phyloP scores from a whole-genome alignment of 2,888 invertebrate species.

The Drosophila limbata region DNA sequence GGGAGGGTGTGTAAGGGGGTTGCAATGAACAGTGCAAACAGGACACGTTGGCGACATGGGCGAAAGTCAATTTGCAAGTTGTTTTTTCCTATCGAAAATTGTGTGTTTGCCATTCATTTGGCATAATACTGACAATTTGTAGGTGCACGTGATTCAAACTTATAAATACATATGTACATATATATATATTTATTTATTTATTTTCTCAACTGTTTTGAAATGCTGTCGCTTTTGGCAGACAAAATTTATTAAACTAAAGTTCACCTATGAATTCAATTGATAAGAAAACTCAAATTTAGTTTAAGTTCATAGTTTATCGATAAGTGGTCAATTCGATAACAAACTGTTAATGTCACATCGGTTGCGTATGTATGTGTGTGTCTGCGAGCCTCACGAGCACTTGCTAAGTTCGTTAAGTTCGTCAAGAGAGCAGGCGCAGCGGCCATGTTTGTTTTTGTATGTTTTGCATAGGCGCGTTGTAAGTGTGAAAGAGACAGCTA shows the following conservation, averaged over 20 bases:
- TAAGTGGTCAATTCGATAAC: slow-evolving; percentile 3
- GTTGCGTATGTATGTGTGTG: background rate
- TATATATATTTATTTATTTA: background rate
- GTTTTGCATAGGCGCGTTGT: background rate
- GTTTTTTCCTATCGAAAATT: slow-evolving; percentile 20
- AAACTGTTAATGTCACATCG: background rate
- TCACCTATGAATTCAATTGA: background rate
- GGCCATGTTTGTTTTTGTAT: background rate
- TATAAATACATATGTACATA: background rate
- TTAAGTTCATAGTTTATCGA: background rate
- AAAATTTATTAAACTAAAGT: background rate
- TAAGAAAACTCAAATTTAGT: background rate
- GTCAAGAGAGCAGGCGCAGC: slow-evolving; percentile 4
- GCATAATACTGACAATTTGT: background rate
- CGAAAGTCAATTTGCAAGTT: slow-evolving; percentile 43
- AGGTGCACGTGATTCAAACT: slow-evolving; percentile 14
- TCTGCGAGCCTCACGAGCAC: too few species aligned
- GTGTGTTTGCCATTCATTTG: slow-evolving; percentile 15
- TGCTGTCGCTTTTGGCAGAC: background rate
- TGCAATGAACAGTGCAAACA: slow-evolving; percentile 14
- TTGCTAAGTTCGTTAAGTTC: background rate
- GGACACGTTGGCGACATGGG: slow-evolving; percentile 32
- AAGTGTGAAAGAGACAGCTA: background rate
- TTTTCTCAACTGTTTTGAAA: slow-evolving; percentile 15
- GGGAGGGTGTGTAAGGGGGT: background rate